Percentiles rank a stretch among this genome's conserved stretches.
phyloP scores from a whole-genome alignment of 2,888 invertebrate species.

The Aproaerema taeniolella region DNA sequence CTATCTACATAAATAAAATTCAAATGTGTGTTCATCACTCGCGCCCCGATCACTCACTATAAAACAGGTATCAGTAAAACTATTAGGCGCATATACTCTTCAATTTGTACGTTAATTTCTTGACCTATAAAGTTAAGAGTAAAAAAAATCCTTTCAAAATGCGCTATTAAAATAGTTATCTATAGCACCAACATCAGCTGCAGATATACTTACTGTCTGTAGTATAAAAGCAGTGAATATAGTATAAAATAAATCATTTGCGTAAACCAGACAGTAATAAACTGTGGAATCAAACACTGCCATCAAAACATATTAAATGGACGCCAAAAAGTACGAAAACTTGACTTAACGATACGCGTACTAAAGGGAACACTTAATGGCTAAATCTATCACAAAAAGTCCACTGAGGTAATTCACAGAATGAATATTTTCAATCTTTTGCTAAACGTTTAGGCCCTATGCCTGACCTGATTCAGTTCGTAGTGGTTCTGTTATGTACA shows the following conservation, averaged over 20 bases:
- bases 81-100: conserved; percentile 9
- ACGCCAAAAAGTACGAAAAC: conserved; percentile 65
- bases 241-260: conserved; percentile 23
- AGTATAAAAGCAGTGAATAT: conserved; percentile 49
- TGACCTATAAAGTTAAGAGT: conserved; percentile 21
- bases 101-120: conserved; percentile 35
- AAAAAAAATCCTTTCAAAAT: conserved; percentile 20
- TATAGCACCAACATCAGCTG: conserved; percentile 73
- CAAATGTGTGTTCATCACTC: conserved; percentile 28
- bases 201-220: conserved; percentile 36
- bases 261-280: conserved; percentile 22
- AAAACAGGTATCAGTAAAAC: conserved; percentile 10
- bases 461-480: too few relatives aligned
- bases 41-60: conserved; percentile 4
- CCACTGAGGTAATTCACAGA: conserved; percentile 71
- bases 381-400: conserved; percentile 75
- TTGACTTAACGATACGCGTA: conserved; percentile 62
- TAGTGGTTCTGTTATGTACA: too few relatives aligned
- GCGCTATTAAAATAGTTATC: conserved; percentile 38
- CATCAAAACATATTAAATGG: conserved; percentile 38
- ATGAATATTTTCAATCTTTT: conserved; percentile 43
- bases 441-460: too few relatives aligned
- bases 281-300: conserved; percentile 22
- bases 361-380: conserved; percentile 74
- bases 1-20: conserved; percentile 46